phyloP scores from a whole-genome alignment of 2,888 invertebrate species.

The Fragum whitleyi region DNA sequence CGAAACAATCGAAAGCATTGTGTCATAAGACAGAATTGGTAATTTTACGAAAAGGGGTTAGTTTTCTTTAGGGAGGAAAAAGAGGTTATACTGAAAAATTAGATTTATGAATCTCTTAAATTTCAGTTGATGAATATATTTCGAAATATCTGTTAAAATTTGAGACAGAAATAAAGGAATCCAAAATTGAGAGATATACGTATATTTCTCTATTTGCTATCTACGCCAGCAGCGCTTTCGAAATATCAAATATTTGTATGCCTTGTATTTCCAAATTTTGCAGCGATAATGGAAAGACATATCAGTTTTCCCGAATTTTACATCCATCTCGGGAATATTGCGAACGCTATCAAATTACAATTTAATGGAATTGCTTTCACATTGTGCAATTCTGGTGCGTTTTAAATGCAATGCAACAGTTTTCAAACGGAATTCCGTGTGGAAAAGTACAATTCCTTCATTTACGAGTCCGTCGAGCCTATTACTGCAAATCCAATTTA shows the following conservation, averaged over 20 bases:
- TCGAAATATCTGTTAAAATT: too few species aligned
- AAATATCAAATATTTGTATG: not conserved
- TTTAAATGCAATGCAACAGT: not conserved
- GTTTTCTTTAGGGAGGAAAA: too few species aligned
- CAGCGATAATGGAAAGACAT: not conserved
- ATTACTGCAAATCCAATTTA: not conserved
- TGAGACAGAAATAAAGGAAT: too few species aligned
- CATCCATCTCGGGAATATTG: not conserved
- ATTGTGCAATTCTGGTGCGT: not conserved
- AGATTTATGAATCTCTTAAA: too few species aligned
- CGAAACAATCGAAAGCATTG: too few species aligned
- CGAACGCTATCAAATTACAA: not conserved
- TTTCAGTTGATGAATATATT: too few species aligned
- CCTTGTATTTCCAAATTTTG: not conserved
- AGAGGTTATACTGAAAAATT: too few species aligned
- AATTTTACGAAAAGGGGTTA: too few species aligned
- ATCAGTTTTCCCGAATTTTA: not conserved
- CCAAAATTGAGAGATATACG: too few species aligned
- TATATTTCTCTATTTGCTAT: too few species aligned
- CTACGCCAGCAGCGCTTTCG: not conserved
- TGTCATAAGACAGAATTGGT: too few species aligned
- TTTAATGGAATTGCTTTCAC: not conserved
- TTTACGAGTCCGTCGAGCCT: not conserved
- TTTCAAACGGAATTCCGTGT: not conserved
- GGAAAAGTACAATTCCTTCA: not conserved